A percentile compares a stretch with the other conserved stretches of the same genome.
Conservation (phyloP, 1,140 invertebrate genomes). For the Drosophila gunungcola region DNA sequence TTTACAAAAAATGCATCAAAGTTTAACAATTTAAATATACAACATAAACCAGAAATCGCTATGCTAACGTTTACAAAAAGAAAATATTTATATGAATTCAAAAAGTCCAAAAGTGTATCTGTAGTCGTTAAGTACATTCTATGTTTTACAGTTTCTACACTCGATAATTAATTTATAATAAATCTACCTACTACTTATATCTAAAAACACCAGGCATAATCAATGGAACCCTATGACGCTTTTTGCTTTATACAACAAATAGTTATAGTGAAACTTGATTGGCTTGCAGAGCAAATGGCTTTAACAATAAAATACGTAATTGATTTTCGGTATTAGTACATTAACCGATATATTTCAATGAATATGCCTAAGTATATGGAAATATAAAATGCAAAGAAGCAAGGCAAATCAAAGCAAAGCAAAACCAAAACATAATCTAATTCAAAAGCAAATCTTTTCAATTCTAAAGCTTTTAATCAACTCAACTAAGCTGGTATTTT, state of each 20-base stretch:
- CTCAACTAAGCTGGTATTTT: conserved; percentile 47
- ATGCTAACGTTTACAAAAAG: conserved; percentile 56
- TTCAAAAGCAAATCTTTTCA: conserved; percentile 34
- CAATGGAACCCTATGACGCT: conserved; percentile 62
- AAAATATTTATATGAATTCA: conserved; percentile 35
- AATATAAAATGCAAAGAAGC: conserved; percentile 17
- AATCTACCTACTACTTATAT: conserved; percentile 31
- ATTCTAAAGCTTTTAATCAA: conserved; percentile 29
- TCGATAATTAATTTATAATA: conserved; percentile 64
- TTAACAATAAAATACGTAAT: conserved; percentile 59
- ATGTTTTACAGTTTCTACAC: conserved; percentile 67
- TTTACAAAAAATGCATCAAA: conserved; percentile 53
- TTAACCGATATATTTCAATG: conserved; percentile 29
- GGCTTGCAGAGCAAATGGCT: conserved; percentile 68
- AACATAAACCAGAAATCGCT: conserved; percentile 32
- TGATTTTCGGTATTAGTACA: conserved; percentile 27
- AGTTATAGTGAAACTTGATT: conserved; percentile 46
- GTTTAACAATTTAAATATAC: conserved; percentile 51
- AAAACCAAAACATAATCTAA: conserved; percentile 38
- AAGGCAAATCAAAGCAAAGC: conserved; percentile 40
- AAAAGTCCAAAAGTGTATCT: conserved; percentile 41
- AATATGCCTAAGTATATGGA: conserved; percentile 13
- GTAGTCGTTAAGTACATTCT: conserved; percentile 55
- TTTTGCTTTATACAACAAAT: conserved; percentile 63
- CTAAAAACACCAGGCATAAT: conserved; percentile 63